Conservation (phyloP, 2,797 vertebrate genomes). For the Eulemur coronatus region DNA sequence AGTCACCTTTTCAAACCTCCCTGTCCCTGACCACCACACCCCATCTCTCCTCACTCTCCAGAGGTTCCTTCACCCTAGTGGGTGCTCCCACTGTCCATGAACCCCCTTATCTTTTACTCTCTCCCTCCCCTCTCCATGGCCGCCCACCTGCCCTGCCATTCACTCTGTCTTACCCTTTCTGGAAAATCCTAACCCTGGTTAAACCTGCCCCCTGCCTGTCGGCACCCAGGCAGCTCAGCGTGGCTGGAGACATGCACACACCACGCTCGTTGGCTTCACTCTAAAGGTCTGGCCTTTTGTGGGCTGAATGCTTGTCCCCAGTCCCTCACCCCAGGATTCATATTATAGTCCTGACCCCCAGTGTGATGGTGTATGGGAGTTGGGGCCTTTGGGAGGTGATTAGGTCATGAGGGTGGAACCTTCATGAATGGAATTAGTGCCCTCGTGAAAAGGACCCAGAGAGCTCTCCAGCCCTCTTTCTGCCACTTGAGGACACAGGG, state of each 20-base stretch:
- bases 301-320: background rate
- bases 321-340: background rate
- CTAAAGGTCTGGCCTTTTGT: background rate
- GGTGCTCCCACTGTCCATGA: background rate
- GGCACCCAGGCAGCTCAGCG: background rate
- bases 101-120: background rate
- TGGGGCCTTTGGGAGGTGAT: background rate
- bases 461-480: background rate
- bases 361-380: background rate
- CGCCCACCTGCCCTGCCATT: background rate
- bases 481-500: background rate
- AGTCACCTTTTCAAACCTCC: background rate
- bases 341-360: background rate
- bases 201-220: background rate
- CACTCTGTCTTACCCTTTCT: background rate
- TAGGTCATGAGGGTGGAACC: background rate
- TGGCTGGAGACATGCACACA: background rate
- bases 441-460: background rate
- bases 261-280: background rate
- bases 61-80: background rate
- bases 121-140: background rate
- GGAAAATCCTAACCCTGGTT: background rate
- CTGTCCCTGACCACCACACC: background rate
- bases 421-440: background rate
- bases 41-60: background rate